Evolutionary conservation across 2,797 vertebrate genomes (phyloP).

Genomic region (Acestrorhynchus altus): DNA sequence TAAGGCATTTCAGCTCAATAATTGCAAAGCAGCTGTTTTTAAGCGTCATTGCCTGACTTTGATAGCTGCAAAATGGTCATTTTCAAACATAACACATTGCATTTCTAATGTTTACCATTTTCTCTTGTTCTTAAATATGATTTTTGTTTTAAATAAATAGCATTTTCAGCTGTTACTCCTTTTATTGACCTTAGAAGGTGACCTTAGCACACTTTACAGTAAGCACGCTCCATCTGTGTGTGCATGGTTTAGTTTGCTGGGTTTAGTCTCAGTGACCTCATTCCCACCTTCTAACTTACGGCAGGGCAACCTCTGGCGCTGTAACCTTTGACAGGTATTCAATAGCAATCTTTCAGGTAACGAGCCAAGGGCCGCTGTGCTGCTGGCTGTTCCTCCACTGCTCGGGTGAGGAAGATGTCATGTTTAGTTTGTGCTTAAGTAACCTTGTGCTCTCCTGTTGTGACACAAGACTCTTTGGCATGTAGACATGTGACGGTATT

Average conservation of each 20-base stretch:
- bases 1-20: background rate
- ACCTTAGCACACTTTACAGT: background rate
- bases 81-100: slow-evolving; percentile 3
- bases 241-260: slow-evolving; percentile 49
- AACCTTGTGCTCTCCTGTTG: slow-evolving; percentile 79
- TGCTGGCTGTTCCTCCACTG: slow-evolving; percentile 58
- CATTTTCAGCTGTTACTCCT: slow-evolving; percentile 1
- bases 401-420: slow-evolving; percentile 79
- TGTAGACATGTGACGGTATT: slow-evolving; percentile 82
- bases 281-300: slow-evolving; percentile 73
- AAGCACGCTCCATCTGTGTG: background rate
- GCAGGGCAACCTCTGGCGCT: slow-evolving; percentile 78
- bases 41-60: background rate
- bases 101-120: background rate
- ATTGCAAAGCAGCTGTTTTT: slow-evolving; percentile 2
- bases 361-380: slow-evolving; percentile 81
- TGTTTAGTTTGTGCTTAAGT: slow-evolving; percentile 85
- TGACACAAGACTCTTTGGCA: slow-evolving; percentile 80
- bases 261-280: slow-evolving; percentile 64
- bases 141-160: background rate
- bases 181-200: slow-evolving; percentile 15
- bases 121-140: background rate
- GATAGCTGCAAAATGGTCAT: background rate
- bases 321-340: slow-evolving; percentile 89
- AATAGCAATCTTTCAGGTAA: slow-evolving; percentile 83